These are phyloP conservation scores for Chaenogobius annularis DNA, from an alignment of 2,113 vertebrate species.

Conservation along the genomic window DNA sequence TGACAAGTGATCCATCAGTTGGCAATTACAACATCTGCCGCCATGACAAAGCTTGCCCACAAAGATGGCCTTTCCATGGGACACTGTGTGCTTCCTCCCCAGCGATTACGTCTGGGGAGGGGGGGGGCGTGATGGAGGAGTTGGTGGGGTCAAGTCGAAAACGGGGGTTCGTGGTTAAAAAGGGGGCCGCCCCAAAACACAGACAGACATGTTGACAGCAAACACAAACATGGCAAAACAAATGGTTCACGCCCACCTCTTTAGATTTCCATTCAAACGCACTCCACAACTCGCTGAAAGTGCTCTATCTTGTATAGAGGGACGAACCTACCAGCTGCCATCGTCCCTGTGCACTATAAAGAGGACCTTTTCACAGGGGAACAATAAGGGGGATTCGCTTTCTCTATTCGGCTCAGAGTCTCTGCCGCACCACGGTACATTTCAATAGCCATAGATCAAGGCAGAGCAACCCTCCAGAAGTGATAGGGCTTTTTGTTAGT, in stretches of 20 bases:
- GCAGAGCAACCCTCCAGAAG: conserved; percentile 71
- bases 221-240: conserved; percentile 86
- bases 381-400: conserved; percentile 79
- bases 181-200: conserved; percentile 73
- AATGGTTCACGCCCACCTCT: conserved; percentile 84
- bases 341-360: conserved; percentile 76
- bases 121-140: conserved; percentile 27
- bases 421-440: conserved; percentile 66
- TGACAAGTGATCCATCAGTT: conserved; percentile 82
- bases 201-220: conserved; percentile 84
- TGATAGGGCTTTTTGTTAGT: conserved; percentile 64
- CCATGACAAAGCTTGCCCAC: conserved; percentile 69
- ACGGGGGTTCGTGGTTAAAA: conserved; percentile 67
- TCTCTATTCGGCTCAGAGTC: conserved; percentile 62
- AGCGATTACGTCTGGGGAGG: conserved; percentile 67
- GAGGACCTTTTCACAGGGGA: conserved; percentile 75
- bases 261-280: conserved; percentile 84
- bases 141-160: conserved; percentile 47
- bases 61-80: conserved; percentile 71
- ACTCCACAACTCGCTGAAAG: conserved; percentile 80
- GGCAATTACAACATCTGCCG: conserved; percentile 86
- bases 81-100: conserved; percentile 62
- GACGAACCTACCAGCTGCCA: conserved; percentile 84
- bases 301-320: conserved; percentile 79
- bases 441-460: conserved; percentile 74